These are phyloP conservation scores for Hypomesus transpacificus DNA, from an alignment of 2,113 vertebrate genomes.

Conservation along the genomic window DNA sequence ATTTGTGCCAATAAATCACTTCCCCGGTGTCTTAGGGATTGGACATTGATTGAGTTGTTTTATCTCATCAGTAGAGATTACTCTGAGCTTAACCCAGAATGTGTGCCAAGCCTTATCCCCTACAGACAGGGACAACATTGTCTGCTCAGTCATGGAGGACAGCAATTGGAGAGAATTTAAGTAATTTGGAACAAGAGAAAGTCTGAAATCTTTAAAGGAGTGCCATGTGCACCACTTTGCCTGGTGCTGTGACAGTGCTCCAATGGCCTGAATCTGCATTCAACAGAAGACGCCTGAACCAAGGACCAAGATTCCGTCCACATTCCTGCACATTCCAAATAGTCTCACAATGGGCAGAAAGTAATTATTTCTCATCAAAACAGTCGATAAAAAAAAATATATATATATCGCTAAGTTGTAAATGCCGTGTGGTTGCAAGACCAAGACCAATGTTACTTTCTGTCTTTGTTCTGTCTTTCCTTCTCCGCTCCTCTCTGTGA, in stretches of 20 bases:
- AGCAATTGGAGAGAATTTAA: constrained; percentile 36
- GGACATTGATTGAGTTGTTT: constrained; percentile 35
- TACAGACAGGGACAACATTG: constrained; percentile 16
- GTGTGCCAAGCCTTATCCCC: constrained; percentile 25
- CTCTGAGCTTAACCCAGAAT: constrained; percentile 12
- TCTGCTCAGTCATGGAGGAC: constrained; percentile 6
- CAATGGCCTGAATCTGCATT: too few relatives aligned
- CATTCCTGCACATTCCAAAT: too few relatives aligned
- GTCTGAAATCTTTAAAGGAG: background rate
- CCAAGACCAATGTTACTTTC: background rate
- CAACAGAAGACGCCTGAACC: too few relatives aligned
- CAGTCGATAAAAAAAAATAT: too few relatives aligned
- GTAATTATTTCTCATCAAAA: too few relatives aligned
- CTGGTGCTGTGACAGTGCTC: too few relatives aligned
- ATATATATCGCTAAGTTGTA: too few relatives aligned
- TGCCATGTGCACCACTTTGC: background rate
- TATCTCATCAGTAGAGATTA: constrained; percentile 32
- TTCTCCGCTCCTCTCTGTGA: background rate
- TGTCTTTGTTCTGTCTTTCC: background rate
- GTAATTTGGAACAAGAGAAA: constrained; percentile 34
- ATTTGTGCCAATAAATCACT: constrained; percentile 39
- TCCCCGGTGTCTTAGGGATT: constrained; percentile 16
- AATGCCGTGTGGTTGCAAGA: too few relatives aligned
- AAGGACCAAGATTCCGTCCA: too few relatives aligned
- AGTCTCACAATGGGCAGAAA: too few relatives aligned